Conservation (phyloP, 2,797 vertebrate genomes). For the Oophaga sylvatica region DNA sequence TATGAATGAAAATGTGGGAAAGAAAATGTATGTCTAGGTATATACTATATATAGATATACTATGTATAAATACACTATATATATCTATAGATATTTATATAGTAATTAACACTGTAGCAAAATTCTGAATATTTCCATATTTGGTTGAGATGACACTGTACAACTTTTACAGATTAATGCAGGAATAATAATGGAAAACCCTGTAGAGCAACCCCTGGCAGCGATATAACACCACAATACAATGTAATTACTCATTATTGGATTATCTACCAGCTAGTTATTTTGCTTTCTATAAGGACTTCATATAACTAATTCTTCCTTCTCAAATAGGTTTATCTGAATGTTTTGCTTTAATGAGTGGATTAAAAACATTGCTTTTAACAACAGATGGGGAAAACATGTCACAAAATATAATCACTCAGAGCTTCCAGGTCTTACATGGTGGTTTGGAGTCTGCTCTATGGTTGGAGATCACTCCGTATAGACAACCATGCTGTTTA, state of each 20-base stretch:
- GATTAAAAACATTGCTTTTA: not conserved
- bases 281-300: constrained; percentile 25
- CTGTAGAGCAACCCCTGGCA: constrained; percentile 29
- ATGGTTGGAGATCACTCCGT: constrained; percentile 76
- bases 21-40: too few relatives aligned
- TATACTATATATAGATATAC: too few relatives aligned
- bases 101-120: constrained; percentile 3
- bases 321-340: not conserved
- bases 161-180: constrained; percentile 13
- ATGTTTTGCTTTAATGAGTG: not conserved
- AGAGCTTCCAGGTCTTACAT: constrained; percentile 43
- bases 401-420: not conserved
- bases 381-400: not conserved
- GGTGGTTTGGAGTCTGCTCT: constrained; percentile 53
- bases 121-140: not conserved
- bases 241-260: constrained; percentile 45
- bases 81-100: not conserved
- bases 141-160: constrained; percentile 9
- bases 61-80: too few relatives aligned
- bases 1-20: not conserved
- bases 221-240: constrained; percentile 23
- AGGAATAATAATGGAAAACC: constrained; percentile 15
- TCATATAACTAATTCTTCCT: constrained; percentile 8
- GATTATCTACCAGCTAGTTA: constrained; percentile 16
- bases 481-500: constrained; percentile 85